Conservation (phyloP, 2,797 vertebrate genomes). For the Amazona finschi region DNA sequence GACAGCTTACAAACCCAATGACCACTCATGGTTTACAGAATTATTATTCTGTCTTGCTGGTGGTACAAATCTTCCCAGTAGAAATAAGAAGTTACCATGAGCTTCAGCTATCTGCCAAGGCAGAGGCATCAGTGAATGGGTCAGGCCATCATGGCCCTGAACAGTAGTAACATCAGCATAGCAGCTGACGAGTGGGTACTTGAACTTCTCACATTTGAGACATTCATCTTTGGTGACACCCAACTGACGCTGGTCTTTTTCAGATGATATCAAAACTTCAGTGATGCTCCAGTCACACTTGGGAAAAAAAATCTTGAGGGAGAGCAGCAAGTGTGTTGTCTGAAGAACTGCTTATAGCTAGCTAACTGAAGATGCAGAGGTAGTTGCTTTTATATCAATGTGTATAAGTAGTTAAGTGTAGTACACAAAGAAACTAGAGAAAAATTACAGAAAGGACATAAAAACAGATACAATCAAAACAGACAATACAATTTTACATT, state of each 20-base stretch:
- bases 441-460: neutral
- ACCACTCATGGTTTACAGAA: neutral
- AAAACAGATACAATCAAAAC: neutral
- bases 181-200: neutral
- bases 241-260: neutral
- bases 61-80: neutral
- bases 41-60: neutral
- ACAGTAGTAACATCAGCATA: neutral
- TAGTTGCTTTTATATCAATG: neutral
- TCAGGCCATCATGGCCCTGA: neutral
- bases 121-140: neutral
- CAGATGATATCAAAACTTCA: neutral
- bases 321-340: neutral
- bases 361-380: neutral
- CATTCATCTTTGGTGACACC: neutral
- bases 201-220: fast-evolving
- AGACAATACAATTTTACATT: neutral
- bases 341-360: neutral
- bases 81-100: neutral
- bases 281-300: neutral
- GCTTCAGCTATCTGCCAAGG: neutral
- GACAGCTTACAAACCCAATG: neutral
- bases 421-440: neutral
- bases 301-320: neutral
- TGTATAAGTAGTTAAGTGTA: neutral